Percentiles rank a stretch among this genome's conserved stretches.
Conservation (phyloP, 2,797 vertebrate species). For the Muscicapa comitata region DNA sequence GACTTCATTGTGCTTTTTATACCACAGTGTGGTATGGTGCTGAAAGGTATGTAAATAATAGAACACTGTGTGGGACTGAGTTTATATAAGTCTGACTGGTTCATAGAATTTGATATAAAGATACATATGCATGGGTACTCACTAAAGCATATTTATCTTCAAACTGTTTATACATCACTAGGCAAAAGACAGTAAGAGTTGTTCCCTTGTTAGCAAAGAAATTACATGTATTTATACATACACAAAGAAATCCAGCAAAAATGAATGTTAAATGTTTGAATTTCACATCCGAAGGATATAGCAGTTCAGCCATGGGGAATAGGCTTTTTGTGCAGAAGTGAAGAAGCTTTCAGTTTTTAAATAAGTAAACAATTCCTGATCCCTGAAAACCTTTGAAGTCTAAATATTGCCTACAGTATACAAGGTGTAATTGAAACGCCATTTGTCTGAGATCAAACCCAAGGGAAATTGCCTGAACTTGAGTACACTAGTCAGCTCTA, state of each 20-base stretch:
- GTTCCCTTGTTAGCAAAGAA: neutral
- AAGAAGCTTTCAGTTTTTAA: constrained; percentile 7
- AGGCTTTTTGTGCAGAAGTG: rapidly evolving
- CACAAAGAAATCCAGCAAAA: neutral
- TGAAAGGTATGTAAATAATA: neutral
- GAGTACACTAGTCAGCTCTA: neutral
- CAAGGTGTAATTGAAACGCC: constrained; percentile 25
- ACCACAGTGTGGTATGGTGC: neutral
- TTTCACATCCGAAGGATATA: neutral
- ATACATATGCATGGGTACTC: neutral
- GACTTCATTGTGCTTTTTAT: constrained; percentile 5
- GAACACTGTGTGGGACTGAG: neutral
- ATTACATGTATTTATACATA: neutral
- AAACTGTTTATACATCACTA: neutral
- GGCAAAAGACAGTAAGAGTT: neutral
- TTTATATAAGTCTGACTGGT: constrained; percentile 13
- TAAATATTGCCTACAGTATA: constrained; percentile 9
- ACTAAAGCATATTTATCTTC: neutral
- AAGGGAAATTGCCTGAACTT: neutral
- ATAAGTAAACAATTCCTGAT: constrained; percentile 2
- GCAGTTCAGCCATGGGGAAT: rapidly evolving
- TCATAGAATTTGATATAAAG: neutral
- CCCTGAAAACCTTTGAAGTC: constrained; percentile 36
- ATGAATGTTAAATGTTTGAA: neutral
- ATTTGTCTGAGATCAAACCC: neutral